These are phyloP conservation scores for Buceros bicornis DNA, from an alignment of 2,797 vertebrate genomes.

Conservation along the genomic window DNA sequence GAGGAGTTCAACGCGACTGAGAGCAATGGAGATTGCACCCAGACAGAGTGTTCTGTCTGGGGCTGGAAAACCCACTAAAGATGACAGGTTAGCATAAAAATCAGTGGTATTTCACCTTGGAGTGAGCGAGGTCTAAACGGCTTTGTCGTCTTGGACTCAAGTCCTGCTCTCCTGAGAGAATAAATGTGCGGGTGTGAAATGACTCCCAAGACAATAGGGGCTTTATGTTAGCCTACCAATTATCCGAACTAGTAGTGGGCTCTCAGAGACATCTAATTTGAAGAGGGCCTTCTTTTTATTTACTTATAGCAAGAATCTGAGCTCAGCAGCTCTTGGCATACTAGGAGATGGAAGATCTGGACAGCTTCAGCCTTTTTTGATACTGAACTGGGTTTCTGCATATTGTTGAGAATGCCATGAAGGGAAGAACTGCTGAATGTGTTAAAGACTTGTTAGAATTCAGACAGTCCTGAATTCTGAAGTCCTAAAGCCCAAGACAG, in stretches of 20 bases:
- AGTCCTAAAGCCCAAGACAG: background rate
- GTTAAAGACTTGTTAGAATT: background rate
- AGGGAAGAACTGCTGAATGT: background rate
- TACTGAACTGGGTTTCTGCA: background rate
- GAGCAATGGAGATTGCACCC: background rate
- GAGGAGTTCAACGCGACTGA: background rate
- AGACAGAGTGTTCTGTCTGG: background rate
- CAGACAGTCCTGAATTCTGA: background rate
- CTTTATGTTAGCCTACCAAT: background rate
- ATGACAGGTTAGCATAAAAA: background rate
- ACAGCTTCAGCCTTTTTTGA: background rate
- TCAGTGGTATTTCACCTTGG: background rate
- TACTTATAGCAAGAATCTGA: background rate
- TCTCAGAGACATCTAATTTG: background rate
- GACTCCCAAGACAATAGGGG: background rate
- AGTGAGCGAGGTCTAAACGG: background rate
- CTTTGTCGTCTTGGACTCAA: background rate
- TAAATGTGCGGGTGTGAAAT: background rate
- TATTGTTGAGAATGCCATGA: background rate
- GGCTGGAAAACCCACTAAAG: background rate
- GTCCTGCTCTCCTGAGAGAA: background rate
- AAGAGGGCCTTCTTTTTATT: conserved; percentile 11
- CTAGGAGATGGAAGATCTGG: background rate
- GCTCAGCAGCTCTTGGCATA: background rate
- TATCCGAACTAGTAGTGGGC: background rate